Evolutionary conservation across 2,888 invertebrate species (phyloP), one percentile per base, ranked within the genome.

Genomic region (Gastracanthus pulcherrimus): DNA sequence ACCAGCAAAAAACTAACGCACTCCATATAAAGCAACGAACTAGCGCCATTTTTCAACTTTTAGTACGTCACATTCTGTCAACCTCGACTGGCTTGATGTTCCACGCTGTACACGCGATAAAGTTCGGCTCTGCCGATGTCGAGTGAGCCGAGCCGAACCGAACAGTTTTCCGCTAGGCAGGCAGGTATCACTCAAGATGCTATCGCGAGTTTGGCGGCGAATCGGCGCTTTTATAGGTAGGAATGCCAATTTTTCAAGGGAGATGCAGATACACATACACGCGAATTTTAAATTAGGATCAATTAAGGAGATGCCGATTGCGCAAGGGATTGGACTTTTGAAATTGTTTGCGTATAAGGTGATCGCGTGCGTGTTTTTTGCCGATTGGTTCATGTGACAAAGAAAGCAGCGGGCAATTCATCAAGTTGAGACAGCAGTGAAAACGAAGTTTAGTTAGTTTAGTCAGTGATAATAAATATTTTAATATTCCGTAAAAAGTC

Each of bases 151-250:
- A 38, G 36, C 38, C 64, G 5, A 36, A 23, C 13, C 48, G 34
- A 62, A 7, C 31, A 36, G 3, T 51, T 70, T n/a, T 51, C 13
- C 19, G 4, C 41, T 2, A n/a, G n/a, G n/a, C n/a, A n/a, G 75
- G 5, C 67, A 45, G 41, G 55, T 11, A 78, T 77, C 78, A 55
- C 60, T 78, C 78, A 64, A 78, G 78, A 78, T 78, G 38, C 62
- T 78, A 78, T 78, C 78, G 55, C 26, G 60, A 41, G 41, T 72
- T 60, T 60, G 31, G 41, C 58, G 4, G 69, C 48, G 1, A n/a
- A n/a, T n/a, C n/a, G 38, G 23, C 31, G 34, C 7, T 19, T 5
- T 4, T 19, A 1, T 19, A 5, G 29, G 19, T 13, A 9, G 60
- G 60, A 41, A 60, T 60, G 58, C 19, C 70, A 36, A 71, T 71